These are phyloP conservation scores for Vesta saturnalis DNA, from an alignment of 2,888 invertebrate genomes.

Conservation along the genomic window DNA sequence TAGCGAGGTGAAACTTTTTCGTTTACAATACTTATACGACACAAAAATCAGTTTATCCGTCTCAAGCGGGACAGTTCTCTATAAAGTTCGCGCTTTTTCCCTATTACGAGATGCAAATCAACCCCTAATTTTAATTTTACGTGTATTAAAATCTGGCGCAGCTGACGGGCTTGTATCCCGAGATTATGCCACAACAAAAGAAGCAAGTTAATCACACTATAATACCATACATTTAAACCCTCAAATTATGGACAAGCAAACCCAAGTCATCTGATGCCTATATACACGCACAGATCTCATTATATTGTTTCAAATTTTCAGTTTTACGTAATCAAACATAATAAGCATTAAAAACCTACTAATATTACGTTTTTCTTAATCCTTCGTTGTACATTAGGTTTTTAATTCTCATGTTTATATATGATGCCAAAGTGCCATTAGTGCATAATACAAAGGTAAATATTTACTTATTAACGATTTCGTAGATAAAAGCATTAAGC, in stretches of 20 bases:
- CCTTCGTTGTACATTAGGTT: not conserved
- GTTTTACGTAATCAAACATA: not conserved
- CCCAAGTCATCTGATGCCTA: constrained; percentile 14
- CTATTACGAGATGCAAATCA: constrained; percentile 70
- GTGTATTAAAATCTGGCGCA: constrained; percentile 68
- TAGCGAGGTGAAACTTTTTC: constrained; percentile 41
- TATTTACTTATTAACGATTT: too few relatives aligned
- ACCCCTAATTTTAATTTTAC: constrained; percentile 70
- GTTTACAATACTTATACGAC: constrained; percentile 29
- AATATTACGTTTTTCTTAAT: not conserved
- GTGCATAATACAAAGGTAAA: too few relatives aligned
- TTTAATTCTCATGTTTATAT: too few relatives aligned
- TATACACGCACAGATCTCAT: constrained; percentile 17
- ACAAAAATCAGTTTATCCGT: constrained; percentile 41
- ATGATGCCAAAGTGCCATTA: too few relatives aligned
- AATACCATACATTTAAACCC: constrained; percentile 55
- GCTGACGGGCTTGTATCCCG: constrained; percentile 63
- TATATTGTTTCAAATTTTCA: constrained; percentile 15
- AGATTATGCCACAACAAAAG: constrained; percentile 59
- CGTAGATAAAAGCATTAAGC: too few relatives aligned
- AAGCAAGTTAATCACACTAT: constrained; percentile 59
- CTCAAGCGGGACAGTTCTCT: constrained; percentile 41
- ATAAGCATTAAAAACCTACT: too few relatives aligned
- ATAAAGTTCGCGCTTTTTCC: constrained; percentile 61
- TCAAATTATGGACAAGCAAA: constrained; percentile 49